A percentile compares a stretch with the other conserved stretches of the same genome.
These are phyloP conservation scores for Columba livia DNA, from an alignment of 2,113 vertebrate genomes.

Conservation along the genomic window DNA sequence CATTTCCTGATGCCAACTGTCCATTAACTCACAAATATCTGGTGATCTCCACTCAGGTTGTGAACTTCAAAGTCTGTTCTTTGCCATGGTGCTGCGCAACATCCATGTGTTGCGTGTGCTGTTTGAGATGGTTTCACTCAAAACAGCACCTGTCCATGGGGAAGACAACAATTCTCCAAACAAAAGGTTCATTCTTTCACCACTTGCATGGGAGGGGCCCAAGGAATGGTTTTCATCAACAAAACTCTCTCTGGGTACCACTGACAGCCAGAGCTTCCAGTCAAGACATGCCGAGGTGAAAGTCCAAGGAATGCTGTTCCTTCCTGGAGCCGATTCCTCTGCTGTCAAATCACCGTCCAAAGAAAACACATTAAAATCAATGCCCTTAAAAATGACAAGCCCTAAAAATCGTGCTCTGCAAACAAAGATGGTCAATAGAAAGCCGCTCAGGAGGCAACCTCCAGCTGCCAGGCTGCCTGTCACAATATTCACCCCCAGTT, in stretches of 20 bases:
- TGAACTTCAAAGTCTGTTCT: background rate
- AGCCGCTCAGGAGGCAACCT: background rate
- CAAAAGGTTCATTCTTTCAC: slow-evolving; percentile 7
- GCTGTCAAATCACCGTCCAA: background rate
- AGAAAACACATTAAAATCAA: slow-evolving; percentile 43
- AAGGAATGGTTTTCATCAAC: background rate
- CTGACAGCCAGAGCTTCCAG: background rate
- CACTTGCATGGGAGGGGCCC: background rate
- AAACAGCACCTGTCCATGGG: background rate
- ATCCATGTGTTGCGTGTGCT: rapidly evolving
- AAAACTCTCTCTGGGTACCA: slow-evolving; percentile 7
- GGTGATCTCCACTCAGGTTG: background rate
- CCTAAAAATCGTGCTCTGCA: background rate
- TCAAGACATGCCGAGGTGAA: background rate
- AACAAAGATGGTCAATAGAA: background rate
- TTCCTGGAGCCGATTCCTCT: background rate
- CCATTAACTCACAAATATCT: background rate
- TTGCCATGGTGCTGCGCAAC: background rate
- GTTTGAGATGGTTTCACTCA: slow-evolving; percentile 2
- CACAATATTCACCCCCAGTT: background rate
- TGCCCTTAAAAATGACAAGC: slow-evolving; percentile 7
- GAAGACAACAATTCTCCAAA: background rate
- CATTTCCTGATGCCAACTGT: background rate
- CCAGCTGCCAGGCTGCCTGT: background rate
- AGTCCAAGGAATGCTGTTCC: slow-evolving; percentile 17